Percentiles rank a stretch among this genome's conserved stretches.
phyloP scores from a whole-genome alignment of 2,888 invertebrate genomes.

The Bhutanitis thaidina region DNA sequence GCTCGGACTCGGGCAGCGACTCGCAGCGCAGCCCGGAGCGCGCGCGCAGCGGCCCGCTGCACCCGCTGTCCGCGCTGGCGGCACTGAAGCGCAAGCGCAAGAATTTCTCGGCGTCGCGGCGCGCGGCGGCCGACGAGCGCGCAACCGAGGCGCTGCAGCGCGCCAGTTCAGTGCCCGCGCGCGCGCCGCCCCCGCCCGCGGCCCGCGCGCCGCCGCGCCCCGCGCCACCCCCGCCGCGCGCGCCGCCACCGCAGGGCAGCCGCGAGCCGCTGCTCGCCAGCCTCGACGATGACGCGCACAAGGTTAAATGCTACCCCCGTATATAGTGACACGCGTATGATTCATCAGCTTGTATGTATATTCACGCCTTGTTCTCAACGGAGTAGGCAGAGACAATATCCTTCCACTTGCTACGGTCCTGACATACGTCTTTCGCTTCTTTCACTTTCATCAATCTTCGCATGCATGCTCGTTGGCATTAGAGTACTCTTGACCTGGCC shows the following conservation, averaged over 20 bases:
- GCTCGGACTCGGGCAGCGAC: conserved; percentile 85
- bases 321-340: no score
- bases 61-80: conserved; percentile 82
- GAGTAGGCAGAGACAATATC: no score
- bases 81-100: conserved; percentile 89
- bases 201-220: conserved; percentile 38
- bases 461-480: no score
- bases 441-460: no score
- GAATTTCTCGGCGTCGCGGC: conserved; percentile 89
- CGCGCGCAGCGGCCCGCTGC: conserved; percentile 46
- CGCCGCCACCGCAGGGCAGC: conserved; percentile 55
- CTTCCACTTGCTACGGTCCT: no score
- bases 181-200: conserved; percentile 51
- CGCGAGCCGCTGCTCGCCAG: conserved; percentile 83
- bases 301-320: conserved; percentile 38
- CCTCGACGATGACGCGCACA: conserved; percentile 70
- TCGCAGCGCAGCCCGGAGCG: conserved; percentile 83
- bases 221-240: conserved; percentile 28
- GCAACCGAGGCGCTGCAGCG: conserved; percentile 46
- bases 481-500: no score
- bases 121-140: conserved; percentile 53
- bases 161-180: conserved; percentile 61
- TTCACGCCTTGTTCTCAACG: no score
- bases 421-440: no score
- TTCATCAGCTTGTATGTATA: no score